Evolutionary conservation across 2,113 vertebrate genomes (phyloP), one percentile per base, ranked within the genome.

Genomic region (Leptobrachium ailaonicum): DNA sequence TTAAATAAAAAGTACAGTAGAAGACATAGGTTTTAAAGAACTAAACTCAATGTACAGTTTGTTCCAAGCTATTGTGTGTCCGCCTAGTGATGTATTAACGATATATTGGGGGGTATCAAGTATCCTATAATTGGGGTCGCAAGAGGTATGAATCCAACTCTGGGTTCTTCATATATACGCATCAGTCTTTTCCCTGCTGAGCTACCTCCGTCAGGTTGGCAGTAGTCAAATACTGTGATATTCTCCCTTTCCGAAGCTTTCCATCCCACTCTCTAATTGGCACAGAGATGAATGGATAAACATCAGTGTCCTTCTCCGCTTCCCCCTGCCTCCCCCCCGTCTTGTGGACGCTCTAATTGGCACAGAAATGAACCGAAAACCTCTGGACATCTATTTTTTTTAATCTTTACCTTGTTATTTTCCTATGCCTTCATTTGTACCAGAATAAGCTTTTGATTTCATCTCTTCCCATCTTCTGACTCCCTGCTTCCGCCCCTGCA

Each of bases 251-350:
- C 71, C 40, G 45, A 12, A 62, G 47, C 66, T 47, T 80, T 75
- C 71, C 69, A 71, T 80, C 79, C 79, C 72, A 80, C 79, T 80
- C 71, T 14, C 71, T 80, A 80, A 80, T 80, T 80, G 79, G 79
- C 79, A 80, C 71, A 50, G 71, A 80, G 79, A 80, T 80, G 71
- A 80, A 80, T 75, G 54, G 79, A 74, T 74, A 69, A 80, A 69
- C 71, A 75, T 54, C 5, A 71, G 44, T 69, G 64, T 80, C 71
- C 64, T 42, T 20, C 77, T 67, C 71, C 73, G 79, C 64, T 63
- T 66, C 56, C 41, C 77, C 47, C 70, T 20, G 62, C 53, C 50
- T 60, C 67, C 71, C 62, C 63, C 56, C 47, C 41, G 4, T 73
- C 53, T 73, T 53, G 40, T 54, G 42, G 71, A 80, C 41, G 43